Conservation (phyloP, 2,888 invertebrate genomes). For the Empis livida region DNA sequence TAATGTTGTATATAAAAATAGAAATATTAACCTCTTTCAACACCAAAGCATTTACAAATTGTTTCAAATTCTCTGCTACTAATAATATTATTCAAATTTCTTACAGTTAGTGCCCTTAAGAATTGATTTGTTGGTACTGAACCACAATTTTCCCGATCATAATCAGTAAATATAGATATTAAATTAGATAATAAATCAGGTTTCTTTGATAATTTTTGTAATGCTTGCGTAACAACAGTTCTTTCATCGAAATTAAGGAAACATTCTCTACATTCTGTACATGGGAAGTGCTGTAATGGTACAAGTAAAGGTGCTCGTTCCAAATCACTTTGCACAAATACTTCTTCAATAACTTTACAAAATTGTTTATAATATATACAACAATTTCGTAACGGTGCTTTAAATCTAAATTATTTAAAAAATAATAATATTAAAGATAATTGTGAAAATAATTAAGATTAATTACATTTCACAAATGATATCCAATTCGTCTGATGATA, state of each 20-base stretch:
- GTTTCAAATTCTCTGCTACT: slow-evolving; percentile 53
- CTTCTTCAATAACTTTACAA: slow-evolving; percentile 52
- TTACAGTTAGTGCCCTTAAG: slow-evolving; percentile 49
- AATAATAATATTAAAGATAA: neutral
- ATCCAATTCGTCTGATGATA: slow-evolving; percentile 53
- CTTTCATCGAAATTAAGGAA: slow-evolving; percentile 67
- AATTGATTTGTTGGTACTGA: slow-evolving; percentile 50
- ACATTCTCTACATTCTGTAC: slow-evolving; percentile 43
- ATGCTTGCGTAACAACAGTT: slow-evolving; percentile 45
- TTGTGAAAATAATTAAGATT: neutral
- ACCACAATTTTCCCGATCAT: slow-evolving; percentile 53
- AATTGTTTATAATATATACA: slow-evolving; percentile 56
- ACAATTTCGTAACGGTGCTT: slow-evolving; percentile 45
- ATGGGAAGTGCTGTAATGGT: slow-evolving; percentile 58
- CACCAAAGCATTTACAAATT: slow-evolving; percentile 62
- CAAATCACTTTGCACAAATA: slow-evolving; percentile 49
- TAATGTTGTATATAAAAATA: neutral
- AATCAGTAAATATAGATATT: slow-evolving; percentile 55
- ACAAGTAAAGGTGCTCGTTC: slow-evolving; percentile 53
- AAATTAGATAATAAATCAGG: slow-evolving; percentile 56
- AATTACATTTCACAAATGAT: slow-evolving; percentile 59
- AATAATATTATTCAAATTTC: slow-evolving; percentile 49
- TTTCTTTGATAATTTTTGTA: slow-evolving; percentile 52
- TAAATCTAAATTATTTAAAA: slow-evolving; percentile 40
- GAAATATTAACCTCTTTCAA: slow-evolving; percentile 40